Evolutionary conservation across 2,797 vertebrate species (phyloP).

Genomic region (Astyanax mexicanus): DNA sequence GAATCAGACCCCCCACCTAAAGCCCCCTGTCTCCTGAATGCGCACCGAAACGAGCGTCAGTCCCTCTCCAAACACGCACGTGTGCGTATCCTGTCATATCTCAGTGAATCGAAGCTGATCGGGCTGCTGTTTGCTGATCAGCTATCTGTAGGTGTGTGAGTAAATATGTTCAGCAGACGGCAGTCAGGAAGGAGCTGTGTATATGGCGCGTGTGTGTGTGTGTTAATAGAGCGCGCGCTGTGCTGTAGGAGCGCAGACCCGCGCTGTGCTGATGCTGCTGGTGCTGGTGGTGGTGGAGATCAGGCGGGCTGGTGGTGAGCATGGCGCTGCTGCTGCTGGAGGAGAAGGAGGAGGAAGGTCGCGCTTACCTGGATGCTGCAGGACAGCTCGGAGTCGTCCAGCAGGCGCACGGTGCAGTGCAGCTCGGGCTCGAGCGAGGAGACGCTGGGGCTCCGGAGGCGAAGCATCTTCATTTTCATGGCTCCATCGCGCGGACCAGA

Average conservation of each 20-base stretch:
- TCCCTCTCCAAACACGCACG: neutral
- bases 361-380: constrained; percentile 92
- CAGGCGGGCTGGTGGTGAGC: neutral
- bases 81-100: neutral
- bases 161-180: no score
- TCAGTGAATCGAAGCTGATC: neutral
- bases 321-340: no score
- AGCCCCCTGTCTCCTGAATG: neutral
- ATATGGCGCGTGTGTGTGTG: no score
- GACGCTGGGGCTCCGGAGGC: constrained; percentile 95
- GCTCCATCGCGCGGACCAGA: constrained; percentile 51
- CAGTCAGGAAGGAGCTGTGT: no score
- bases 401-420: constrained; percentile 91
- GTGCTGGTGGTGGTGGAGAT: neutral
- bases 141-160: no score
- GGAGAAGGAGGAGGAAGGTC: constrained; percentile 40
- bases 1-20: neutral
- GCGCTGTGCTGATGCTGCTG: no score
- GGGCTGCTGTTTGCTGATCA: neutral
- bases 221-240: no score
- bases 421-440: constrained; percentile 91
- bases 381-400: constrained; percentile 94
- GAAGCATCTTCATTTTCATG: constrained; percentile 90
- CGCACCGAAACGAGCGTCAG: neutral
- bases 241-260: neutral